phyloP scores from a whole-genome alignment of 2,797 vertebrate species.

The Pangasius macronema region DNA sequence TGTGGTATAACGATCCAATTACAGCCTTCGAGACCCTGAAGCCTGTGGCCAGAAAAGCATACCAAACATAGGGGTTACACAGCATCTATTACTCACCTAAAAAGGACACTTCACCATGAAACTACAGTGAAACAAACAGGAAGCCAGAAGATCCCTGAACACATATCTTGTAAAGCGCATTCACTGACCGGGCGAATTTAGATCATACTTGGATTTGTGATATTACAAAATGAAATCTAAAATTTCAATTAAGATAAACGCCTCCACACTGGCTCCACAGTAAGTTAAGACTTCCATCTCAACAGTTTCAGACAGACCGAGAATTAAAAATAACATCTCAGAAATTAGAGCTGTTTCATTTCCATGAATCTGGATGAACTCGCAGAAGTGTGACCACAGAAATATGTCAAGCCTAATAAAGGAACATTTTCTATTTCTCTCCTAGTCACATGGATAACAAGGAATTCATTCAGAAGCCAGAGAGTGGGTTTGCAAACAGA shows the following conservation, averaged over 20 bases:
- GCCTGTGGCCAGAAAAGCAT: not conserved
- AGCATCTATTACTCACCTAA: not conserved
- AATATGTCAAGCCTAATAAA: slow-evolving; percentile 12
- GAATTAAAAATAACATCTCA: not conserved
- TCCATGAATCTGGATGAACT: slow-evolving; percentile 24
- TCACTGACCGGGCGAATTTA: not conserved
- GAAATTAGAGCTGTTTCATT: slow-evolving; percentile 23
- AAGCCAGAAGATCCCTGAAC: not conserved
- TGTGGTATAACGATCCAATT: not conserved
- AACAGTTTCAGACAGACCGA: not conserved
- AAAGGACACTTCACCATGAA: not conserved
- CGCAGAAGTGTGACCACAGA: slow-evolving; percentile 33
- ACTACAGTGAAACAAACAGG: not conserved
- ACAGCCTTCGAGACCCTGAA: not conserved
- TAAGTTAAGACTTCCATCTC: not conserved
- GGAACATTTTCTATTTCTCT: slow-evolving; percentile 15
- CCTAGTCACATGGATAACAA: not conserved
- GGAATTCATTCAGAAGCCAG: not conserved
- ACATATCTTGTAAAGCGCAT: not conserved
- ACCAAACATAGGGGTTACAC: not conserved
- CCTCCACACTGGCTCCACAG: not conserved
- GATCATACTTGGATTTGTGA: not conserved
- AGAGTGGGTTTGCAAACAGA: not conserved
- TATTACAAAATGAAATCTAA: not conserved
- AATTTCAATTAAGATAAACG: not conserved